These are phyloP conservation scores for Psettodes erumei DNA, from an alignment of 2,113 vertebrate species.

Conservation along the genomic window DNA sequence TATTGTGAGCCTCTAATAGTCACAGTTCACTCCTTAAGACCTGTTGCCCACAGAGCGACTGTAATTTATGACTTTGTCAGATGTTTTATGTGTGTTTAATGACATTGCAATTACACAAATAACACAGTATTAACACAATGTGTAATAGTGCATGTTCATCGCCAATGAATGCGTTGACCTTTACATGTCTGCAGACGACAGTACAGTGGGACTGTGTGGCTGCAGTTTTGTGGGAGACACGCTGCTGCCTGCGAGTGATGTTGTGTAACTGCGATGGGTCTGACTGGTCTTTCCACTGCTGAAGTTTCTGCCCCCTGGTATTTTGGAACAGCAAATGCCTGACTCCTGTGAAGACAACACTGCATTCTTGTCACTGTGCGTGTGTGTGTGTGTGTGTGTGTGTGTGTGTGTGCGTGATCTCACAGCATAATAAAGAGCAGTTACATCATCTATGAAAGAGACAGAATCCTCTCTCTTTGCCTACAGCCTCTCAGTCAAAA, in stretches of 20 bases:
- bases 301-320: conserved; percentile 60
- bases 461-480: conserved; percentile 32
- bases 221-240: conserved; percentile 16
- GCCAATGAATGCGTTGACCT: conserved; percentile 43
- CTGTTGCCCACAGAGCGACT: conserved; percentile 20
- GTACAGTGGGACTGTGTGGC: conserved; percentile 4
- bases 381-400: conserved; percentile 10
- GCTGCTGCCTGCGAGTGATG: conserved; percentile 32
- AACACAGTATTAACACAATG: conserved; percentile 29
- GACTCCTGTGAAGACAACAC: conserved; percentile 52
- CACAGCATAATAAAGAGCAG: conserved; percentile 57
- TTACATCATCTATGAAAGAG: conserved; percentile 67
- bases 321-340: conserved; percentile 44
- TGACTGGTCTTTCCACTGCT: conserved; percentile 72
- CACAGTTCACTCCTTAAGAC: conserved; percentile 29
- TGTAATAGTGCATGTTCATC: conserved; percentile 18
- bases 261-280: conserved; percentile 56
- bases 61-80: conserved; percentile 47
- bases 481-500: conserved; percentile 51
- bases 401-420: conserved; percentile 27
- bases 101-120: conserved; percentile 59
- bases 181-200: conserved; percentile 28
- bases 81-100: conserved; percentile 53
- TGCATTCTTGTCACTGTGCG: conserved; percentile 38
- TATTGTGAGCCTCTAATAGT: conserved; percentile 39